Percentiles rank a stretch among this genome's conserved stretches.
These are phyloP conservation scores for Xiphophorus birchmanni DNA, from an alignment of 2,797 vertebrate genomes.

Conservation along the genomic window DNA sequence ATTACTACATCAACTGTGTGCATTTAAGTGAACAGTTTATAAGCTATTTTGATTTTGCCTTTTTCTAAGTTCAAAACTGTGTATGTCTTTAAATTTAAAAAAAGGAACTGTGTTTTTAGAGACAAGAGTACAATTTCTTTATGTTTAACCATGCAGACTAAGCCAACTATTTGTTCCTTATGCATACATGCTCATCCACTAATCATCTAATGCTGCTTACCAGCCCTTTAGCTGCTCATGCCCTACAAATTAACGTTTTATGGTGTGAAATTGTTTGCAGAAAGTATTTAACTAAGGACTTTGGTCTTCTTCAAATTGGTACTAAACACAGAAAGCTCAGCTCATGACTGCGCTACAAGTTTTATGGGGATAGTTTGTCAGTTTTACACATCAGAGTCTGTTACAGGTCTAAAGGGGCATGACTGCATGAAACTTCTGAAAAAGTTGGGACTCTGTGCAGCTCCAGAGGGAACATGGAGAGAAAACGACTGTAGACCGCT, in stretches of 20 bases:
- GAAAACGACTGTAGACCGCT: neutral
- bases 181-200: constrained; percentile 26
- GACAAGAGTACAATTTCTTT: neutral
- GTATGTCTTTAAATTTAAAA: neutral
- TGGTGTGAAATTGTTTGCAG: constrained; percentile 8
- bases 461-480: neutral
- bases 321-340: neutral
- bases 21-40: neutral
- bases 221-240: constrained; percentile 24
- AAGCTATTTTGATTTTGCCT: neutral
- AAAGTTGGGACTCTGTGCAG: neutral
- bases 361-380: neutral
- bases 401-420: neutral
- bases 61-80: neutral
- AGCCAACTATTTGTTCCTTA: constrained; percentile 24
- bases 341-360: neutral
- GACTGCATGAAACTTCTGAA: neutral
- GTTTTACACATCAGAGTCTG: constrained; percentile 1
- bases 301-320: constrained; percentile 10
- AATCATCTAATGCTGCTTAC: neutral
- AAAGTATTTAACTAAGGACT: constrained; percentile 8
- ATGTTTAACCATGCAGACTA: constrained; percentile 31
- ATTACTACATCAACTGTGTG: no score
- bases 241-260: neutral
- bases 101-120: neutral